A percentile compares a stretch with the other conserved stretches of the same genome.
Evolutionary conservation across 2,113 vertebrate genomes (phyloP).

Genomic region (Podarcis cretensis): DNA sequence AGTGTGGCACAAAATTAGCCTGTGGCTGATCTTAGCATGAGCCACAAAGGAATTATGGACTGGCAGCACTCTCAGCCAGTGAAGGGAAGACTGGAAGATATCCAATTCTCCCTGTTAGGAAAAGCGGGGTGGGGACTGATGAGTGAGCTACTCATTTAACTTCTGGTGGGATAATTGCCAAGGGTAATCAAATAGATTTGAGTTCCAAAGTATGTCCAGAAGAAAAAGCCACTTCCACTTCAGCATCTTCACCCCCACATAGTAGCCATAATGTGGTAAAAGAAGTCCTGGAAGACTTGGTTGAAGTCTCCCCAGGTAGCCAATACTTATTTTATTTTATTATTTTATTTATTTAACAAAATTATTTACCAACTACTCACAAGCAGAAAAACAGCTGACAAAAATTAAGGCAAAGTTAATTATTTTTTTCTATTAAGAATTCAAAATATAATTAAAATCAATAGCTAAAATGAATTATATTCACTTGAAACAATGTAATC

Average conservation of each 20-base stretch:
- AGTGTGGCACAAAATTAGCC: background rate
- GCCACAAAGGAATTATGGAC: background rate
- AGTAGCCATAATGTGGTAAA: background rate
- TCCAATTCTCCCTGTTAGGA: background rate
- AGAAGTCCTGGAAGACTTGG: background rate
- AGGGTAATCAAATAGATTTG: background rate
- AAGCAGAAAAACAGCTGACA: no score
- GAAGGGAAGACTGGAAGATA: background rate
- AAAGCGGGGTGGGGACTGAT: background rate
- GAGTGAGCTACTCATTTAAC: background rate
- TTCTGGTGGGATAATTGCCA: background rate
- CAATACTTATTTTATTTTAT: no score
- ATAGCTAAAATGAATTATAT: no score
- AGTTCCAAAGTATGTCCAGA: background rate
- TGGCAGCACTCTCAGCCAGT: background rate
- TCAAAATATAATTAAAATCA: no score
- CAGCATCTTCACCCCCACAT: background rate
- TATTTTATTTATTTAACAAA: no score
- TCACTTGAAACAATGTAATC: no score
- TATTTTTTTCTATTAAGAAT: no score
- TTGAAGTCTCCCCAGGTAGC: background rate
- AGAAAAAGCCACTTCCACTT: background rate
- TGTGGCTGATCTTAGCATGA: background rate
- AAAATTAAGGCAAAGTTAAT: no score
- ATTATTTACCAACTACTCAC: no score